A percentile compares a stretch with the other conserved stretches of the same genome.
phyloP scores from a whole-genome alignment of 1,140 invertebrate species.

The Holotrichia oblita region DNA sequence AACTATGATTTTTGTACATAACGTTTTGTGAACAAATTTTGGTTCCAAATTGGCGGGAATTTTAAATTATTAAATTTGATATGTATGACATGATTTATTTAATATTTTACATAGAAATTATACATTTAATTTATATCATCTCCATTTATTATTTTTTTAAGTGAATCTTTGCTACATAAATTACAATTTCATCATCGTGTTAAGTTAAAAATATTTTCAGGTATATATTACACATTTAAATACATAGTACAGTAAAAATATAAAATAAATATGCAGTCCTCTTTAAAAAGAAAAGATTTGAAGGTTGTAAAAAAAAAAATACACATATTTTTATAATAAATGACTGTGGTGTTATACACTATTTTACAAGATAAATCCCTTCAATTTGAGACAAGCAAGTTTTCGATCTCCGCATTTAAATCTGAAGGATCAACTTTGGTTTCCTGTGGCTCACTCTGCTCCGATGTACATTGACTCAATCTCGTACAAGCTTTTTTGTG shows the following conservation, averaged over 20 bases:
- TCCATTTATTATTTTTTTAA: neutral
- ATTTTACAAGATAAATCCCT: neutral
- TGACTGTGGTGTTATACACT: neutral
- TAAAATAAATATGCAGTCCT: conserved; percentile 26
- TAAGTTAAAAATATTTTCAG: neutral
- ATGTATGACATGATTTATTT: neutral
- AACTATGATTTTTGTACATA: too few relatives aligned
- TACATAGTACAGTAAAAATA: neutral
- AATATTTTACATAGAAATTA: conserved; percentile 12
- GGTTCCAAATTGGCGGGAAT: too few relatives aligned
- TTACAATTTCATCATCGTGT: neutral
- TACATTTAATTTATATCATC: neutral
- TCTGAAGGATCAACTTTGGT: conserved; percentile 48
- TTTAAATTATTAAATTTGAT: too few relatives aligned
- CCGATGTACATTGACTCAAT: conserved; percentile 59
- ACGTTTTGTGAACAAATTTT: too few relatives aligned
- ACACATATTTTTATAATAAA: too few relatives aligned
- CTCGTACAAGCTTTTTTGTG: conserved; percentile 89
- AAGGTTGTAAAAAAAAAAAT: neutral
- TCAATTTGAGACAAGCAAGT: conserved; percentile 43
- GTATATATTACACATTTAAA: conserved; percentile 19
- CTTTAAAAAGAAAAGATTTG: neutral
- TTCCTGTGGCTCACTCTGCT: conserved; percentile 15
- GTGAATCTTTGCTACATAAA: neutral
- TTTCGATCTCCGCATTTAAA: conserved; percentile 48